phyloP scores from a whole-genome alignment of 2,888 invertebrate genomes.

The Linhomoeus sp. region DNA sequence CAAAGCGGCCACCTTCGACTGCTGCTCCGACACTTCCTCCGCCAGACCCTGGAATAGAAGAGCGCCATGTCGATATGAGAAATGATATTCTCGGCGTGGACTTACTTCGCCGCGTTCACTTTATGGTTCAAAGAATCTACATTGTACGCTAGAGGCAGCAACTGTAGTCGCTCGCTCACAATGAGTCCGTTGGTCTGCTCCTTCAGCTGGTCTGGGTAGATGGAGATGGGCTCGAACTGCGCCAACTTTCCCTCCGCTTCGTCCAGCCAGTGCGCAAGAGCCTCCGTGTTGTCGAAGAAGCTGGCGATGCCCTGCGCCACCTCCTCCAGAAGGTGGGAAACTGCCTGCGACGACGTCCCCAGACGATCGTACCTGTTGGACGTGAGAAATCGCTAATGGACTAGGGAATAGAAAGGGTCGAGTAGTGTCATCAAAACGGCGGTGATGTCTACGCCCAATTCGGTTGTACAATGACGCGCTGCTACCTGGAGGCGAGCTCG shows the following conservation, averaged over 20 bases:
- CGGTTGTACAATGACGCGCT: too few relatives aligned
- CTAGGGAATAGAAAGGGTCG: background rate
- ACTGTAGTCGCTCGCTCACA: too few relatives aligned
- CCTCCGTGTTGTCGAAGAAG: conserved; percentile 49
- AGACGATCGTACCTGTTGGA: conserved; percentile 45
- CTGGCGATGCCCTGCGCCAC: conserved; percentile 42
- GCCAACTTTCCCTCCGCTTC: conserved; percentile 56
- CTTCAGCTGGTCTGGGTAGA: conserved; percentile 69
- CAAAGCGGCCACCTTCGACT: conserved; percentile 67
- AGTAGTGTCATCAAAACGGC: background rate
- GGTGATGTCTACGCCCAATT: background rate
- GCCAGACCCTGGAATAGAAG: conserved; percentile 49
- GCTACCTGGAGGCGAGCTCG: conserved; percentile 56
- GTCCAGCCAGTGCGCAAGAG: conserved; percentile 85
- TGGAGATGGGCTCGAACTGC: conserved; percentile 34
- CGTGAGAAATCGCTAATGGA: too few relatives aligned
- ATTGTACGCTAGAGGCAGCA: too few relatives aligned
- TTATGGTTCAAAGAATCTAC: too few relatives aligned
- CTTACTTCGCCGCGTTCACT: too few relatives aligned
- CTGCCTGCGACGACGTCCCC: conserved; percentile 34
- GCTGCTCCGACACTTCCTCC: conserved; percentile 66
- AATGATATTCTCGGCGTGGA: background rate
- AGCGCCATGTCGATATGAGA: conserved; percentile 1
- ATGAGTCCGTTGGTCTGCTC: conserved; percentile 80
- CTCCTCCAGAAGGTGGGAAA: conserved; percentile 56